Evolutionary conservation across 2,888 invertebrate genomes (phyloP), one percentile per base, ranked within the genome.

Genomic region (Heliconius cydno): DNA sequence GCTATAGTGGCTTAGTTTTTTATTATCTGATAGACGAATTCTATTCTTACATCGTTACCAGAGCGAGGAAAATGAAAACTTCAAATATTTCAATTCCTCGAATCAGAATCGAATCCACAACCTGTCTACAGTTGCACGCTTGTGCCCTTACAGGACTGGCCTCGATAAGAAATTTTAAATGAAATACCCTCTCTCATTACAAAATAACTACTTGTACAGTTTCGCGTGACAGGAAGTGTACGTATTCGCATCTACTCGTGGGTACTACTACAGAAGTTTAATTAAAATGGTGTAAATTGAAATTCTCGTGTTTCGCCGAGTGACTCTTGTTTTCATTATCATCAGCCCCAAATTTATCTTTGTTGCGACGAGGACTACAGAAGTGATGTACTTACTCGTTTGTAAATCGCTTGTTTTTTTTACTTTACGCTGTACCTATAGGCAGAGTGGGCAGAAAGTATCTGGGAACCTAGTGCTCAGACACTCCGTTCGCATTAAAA

Each of bases 301-400:
- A 91, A 90, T 91, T 90, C 89, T 86, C 88, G 86, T 86, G 88
- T 90, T 89, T 85, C 85, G 83, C 86, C 84, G 82, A 84, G 81
- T 85, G 84, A 86, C 87, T 91, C 67, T 89, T 90, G 90, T 91
- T 92, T 91, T 90, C 91, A 91, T 91, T 92, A 91, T 89, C 91
- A 90, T 92, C 90, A 90, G 88, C 88, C 86, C 85, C 82, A 89
- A 84, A 92, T 92, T 91, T 88, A 90, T 92, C 91, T 92, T 90
- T 90, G 91, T 91, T 91, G 88, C 84, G 83, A 84, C 85, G 85
- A 87, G 85, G 79, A 81, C 81, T 82, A 82, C 82, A 82, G 81
- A 83, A 83, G 83, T 82, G 80, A 79, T 85, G 84, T 81, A 80
- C 82, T 82, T 81, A 80, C 82, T 82, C 81, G 83, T 84, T 82